phyloP scores from a whole-genome alignment of 1,140 invertebrate species.

The Streblospio benedicti region DNA sequence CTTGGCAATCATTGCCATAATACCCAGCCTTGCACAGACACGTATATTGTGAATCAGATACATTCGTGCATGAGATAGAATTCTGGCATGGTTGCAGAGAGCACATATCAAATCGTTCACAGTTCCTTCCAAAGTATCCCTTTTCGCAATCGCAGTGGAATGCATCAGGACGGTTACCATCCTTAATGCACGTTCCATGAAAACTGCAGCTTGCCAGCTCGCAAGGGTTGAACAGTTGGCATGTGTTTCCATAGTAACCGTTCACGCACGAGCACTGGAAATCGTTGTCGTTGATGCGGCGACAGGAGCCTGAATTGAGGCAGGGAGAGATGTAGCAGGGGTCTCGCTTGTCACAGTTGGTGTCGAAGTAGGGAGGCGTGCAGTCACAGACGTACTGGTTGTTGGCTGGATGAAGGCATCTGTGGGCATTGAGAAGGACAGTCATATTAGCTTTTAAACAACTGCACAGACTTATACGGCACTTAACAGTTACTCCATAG shows the following conservation, averaged over 20 bases:
- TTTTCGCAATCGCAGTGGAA: conserved; percentile 21
- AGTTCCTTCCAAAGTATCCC: conserved; percentile 17
- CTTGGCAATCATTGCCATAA: conserved; percentile 39
- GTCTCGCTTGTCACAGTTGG: conserved; percentile 1
- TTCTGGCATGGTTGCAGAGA: conserved; percentile 23
- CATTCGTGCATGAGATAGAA: conserved; percentile 6
- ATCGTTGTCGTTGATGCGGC: conserved; percentile 1
- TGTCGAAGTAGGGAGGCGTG: conserved; percentile 6
- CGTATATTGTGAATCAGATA: conserved; percentile 23
- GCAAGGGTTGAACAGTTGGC: conserved; percentile 42
- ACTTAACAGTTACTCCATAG: no score
- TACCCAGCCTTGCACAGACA: conserved; percentile 39
- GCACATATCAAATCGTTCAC: conserved; percentile 12
- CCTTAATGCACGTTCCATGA: no score
- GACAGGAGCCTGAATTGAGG: conserved; percentile 36
- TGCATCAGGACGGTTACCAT: neutral
- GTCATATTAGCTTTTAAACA: no score
- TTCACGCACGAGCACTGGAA: conserved; percentile 79
- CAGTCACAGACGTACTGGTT: conserved; percentile 28
- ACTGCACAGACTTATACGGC: no score
- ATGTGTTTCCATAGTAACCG: conserved; percentile 50
- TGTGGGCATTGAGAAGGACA: no score
- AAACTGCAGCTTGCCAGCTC: neutral
- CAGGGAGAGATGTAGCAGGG: conserved; percentile 31
- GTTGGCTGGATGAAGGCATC: conserved; percentile 10